phyloP scores from a whole-genome alignment of 2,113 vertebrate species.

The Apteryx owenii region DNA sequence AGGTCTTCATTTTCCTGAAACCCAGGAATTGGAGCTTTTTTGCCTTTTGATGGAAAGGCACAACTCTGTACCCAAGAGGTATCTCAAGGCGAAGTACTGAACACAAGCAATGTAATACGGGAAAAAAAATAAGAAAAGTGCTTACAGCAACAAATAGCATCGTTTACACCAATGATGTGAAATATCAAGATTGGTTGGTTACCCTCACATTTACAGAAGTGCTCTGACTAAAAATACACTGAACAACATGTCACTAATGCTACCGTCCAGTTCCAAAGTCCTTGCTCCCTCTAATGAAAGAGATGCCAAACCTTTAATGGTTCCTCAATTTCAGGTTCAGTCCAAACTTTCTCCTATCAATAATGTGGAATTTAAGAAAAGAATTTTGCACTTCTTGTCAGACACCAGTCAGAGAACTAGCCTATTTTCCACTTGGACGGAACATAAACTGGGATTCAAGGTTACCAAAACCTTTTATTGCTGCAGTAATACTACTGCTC shows the following conservation, averaged over 20 bases:
- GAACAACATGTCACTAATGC: conserved; percentile 43
- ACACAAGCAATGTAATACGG: conserved; percentile 6
- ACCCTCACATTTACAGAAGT: conserved; percentile 18
- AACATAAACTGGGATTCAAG: conserved; percentile 64
- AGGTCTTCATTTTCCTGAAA: neutral
- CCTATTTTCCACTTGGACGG: conserved; percentile 45
- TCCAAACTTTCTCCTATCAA: conserved; percentile 1
- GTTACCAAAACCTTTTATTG: conserved; percentile 64
- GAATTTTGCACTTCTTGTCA: conserved; percentile 1
- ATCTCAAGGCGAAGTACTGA: conserved; percentile 37
- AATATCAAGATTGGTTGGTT: neutral
- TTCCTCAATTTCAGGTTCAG: conserved; percentile 16
- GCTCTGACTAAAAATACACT: conserved; percentile 35
- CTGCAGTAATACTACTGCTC: conserved; percentile 35
- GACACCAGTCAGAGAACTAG: neutral
- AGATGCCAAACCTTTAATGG: conserved; percentile 42
- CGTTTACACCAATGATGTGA: conserved; percentile 13
- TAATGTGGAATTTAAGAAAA: conserved; percentile 35
- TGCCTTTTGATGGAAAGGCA: conserved; percentile 57
- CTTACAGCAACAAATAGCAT: conserved; percentile 62
- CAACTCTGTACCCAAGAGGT: conserved; percentile 52
- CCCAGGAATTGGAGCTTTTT: neutral
- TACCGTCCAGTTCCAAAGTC: conserved; percentile 57
- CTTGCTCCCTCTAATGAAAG: conserved; percentile 36
- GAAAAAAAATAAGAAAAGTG: conserved; percentile 37